phyloP scores from a whole-genome alignment of 35 echinoderm and acorn worm species.

The Ophioderma brevispina region DNA sequence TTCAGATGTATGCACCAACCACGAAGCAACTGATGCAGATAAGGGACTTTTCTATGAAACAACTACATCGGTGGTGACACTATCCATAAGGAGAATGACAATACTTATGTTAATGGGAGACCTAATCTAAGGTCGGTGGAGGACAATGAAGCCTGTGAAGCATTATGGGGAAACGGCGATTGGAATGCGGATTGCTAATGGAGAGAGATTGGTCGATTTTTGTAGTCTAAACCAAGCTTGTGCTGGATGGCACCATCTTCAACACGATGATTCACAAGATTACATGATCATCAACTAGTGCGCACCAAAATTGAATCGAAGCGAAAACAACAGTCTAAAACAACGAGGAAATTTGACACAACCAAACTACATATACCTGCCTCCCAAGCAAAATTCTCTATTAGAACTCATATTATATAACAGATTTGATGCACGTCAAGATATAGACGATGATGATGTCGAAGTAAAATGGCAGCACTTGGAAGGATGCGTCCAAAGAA shows the following conservation, averaged over 20 bases:
- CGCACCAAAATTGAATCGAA: not conserved
- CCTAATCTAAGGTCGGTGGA: constrained; percentile 51
- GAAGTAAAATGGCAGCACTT: not conserved
- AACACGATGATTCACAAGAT: constrained; percentile 1
- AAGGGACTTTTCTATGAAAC: too few relatives aligned
- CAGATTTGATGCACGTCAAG: not conserved
- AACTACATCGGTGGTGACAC: constrained; percentile 9
- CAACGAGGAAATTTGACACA: not conserved
- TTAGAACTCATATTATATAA: not conserved
- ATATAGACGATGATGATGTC: not conserved
- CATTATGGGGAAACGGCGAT: constrained; percentile 12
- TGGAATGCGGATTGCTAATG: constrained; percentile 31
- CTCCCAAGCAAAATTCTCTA: not conserved
- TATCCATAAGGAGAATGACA: constrained; percentile 4
- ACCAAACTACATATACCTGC: not conserved
- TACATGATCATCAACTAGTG: constrained; percentile 30
- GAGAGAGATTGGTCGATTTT: constrained; percentile 32
- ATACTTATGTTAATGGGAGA: constrained; percentile 35
- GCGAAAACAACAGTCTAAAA: not conserved
- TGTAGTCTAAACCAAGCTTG: constrained; percentile 21
- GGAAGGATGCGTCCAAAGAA: not conserved
- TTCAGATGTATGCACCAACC: constrained; percentile 15
- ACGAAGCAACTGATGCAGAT: constrained; percentile 3
- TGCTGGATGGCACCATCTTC: constrained; percentile 24
- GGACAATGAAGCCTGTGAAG: constrained; percentile 6